A percentile compares a stretch with the other conserved stretches of the same genome.
Evolutionary conservation across 1,140 invertebrate genomes (phyloP).

Genomic region (Paraescarpia echinospica): DNA sequence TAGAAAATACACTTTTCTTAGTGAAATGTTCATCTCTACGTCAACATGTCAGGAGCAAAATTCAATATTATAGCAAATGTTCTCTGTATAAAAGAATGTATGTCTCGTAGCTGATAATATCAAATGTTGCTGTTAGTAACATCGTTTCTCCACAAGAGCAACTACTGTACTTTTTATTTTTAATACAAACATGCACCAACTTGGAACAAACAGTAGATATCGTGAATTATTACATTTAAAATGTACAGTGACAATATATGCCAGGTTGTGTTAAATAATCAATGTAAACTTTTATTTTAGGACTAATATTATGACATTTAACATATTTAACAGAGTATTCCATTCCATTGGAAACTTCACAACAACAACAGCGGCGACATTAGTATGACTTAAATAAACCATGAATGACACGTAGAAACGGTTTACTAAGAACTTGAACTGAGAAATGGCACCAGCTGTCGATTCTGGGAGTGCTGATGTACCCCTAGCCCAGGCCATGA

Average conservation of each 20-base stretch:
- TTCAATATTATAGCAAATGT: neutral
- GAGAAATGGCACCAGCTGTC: neutral
- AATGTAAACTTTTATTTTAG: neutral
- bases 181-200: neutral
- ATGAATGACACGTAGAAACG: neutral
- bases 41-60: neutral
- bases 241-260: neutral
- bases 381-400: neutral
- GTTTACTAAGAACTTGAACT: neutral
- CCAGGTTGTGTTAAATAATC: neutral
- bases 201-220: neutral
- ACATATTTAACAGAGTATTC: neutral
- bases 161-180: neutral
- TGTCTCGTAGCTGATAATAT: neutral
- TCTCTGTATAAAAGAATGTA: neutral
- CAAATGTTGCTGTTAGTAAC: neutral
- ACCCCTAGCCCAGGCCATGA: neutral
- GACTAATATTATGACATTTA: neutral
- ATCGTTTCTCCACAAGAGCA: neutral
- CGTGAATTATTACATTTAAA: neutral
- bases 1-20: neutral
- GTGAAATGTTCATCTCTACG: neutral
- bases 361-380: neutral
- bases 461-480: neutral
- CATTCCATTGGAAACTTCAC: neutral